Conservation (phyloP, 2,113 vertebrate genomes). For the Phaetusa simplex region DNA sequence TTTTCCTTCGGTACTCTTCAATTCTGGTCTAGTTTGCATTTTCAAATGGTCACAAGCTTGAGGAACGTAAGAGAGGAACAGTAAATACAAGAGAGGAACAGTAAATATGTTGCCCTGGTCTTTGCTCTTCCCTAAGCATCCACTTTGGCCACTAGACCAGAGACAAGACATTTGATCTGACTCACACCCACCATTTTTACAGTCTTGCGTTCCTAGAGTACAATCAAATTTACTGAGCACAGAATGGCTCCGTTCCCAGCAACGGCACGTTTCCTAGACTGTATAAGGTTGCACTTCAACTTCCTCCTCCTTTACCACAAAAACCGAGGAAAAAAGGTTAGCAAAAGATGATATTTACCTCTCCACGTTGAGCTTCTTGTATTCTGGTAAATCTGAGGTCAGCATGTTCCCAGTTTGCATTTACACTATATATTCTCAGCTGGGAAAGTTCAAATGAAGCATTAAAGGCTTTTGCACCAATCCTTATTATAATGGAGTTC, state of each 20-base stretch:
- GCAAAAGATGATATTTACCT: constrained; percentile 76
- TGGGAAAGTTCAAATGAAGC: constrained; percentile 98
- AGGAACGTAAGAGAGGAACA: neutral
- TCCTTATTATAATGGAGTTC: constrained; percentile 94
- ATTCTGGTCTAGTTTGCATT: neutral
- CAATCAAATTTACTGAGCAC: neutral
- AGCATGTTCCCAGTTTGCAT: constrained; percentile 90
- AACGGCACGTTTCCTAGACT: fast-evolving
- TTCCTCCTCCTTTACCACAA: neutral
- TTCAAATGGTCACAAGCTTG: neutral
- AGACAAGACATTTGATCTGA: neutral
- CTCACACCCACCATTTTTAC: neutral
- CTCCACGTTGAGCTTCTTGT: constrained; percentile 89
- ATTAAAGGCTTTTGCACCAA: constrained; percentile 97
- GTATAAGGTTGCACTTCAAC: neutral
- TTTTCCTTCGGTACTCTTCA: neutral
- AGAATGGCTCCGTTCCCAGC: neutral
- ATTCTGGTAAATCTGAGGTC: constrained; percentile 93
- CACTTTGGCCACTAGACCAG: neutral
- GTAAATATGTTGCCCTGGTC: neutral
- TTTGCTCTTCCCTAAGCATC: neutral
- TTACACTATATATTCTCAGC: constrained; percentile 95
- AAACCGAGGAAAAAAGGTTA: neutral
- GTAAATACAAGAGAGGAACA: neutral
- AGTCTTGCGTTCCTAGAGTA: neutral